These are phyloP conservation scores for Helogale parvula DNA, from an alignment of 2,113 vertebrate genomes.

Conservation along the genomic window DNA sequence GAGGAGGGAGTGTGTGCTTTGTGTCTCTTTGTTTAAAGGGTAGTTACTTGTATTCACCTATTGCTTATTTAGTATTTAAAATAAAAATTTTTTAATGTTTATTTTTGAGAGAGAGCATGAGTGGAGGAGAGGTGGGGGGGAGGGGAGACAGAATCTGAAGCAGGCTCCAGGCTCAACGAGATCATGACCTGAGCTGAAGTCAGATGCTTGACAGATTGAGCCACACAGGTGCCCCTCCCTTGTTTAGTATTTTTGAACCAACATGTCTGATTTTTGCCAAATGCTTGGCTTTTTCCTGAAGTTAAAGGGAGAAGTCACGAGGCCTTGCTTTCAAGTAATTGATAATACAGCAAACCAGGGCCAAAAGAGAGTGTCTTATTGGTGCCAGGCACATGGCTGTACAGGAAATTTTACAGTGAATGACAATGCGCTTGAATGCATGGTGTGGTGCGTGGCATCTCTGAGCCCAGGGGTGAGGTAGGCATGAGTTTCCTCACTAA, in stretches of 20 bases:
- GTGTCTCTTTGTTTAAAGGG: conserved; percentile 17
- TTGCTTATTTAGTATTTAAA: background rate
- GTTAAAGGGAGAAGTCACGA: conserved; percentile 1
- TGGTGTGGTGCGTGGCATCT: background rate
- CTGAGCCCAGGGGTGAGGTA: background rate
- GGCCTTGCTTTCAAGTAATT: conserved; percentile 1
- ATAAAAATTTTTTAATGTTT: background rate
- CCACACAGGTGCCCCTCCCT: background rate
- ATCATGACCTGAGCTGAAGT: background rate
- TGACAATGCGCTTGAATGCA: background rate
- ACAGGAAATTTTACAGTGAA: background rate
- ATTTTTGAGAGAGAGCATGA: background rate
- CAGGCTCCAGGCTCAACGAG: background rate
- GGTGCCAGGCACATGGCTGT: background rate
- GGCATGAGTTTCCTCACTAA: background rate
- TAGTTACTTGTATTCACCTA: conserved; percentile 16
- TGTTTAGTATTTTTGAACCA: background rate
- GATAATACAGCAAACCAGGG: background rate
- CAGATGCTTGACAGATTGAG: background rate
- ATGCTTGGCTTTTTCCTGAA: conserved; percentile 29
- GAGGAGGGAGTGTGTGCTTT: background rate
- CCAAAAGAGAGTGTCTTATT: background rate
- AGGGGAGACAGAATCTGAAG: background rate
- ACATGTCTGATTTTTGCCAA: background rate
- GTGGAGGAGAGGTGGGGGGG: background rate